Conservation (phyloP, 2,888 invertebrate species). For the Agrochola lota region DNA sequence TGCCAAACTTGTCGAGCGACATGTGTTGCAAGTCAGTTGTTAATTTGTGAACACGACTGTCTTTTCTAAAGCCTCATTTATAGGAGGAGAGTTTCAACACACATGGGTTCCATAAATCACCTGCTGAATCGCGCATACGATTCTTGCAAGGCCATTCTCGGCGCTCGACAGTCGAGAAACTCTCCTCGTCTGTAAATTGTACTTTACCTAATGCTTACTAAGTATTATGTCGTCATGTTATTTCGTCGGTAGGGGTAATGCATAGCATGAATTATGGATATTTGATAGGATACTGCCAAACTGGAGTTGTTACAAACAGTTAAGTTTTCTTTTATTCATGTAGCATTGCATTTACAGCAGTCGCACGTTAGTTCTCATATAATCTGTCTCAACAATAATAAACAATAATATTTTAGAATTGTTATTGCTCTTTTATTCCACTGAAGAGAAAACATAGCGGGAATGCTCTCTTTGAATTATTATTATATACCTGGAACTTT, state of each 20-base stretch:
- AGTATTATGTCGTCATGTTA: neutral
- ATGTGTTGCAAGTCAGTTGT: slow-evolving; percentile 8
- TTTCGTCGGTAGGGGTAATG: neutral
- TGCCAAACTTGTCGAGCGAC: slow-evolving; percentile 12
- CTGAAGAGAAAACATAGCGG: slow-evolving; percentile 28
- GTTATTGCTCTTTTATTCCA: slow-evolving; percentile 23
- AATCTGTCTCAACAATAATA: slow-evolving; percentile 15
- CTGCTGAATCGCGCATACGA: neutral
- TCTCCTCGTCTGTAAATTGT: neutral
- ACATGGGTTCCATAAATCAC: neutral
- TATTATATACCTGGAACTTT: slow-evolving; percentile 38
- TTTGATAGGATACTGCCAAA: neutral
- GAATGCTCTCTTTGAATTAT: slow-evolving; percentile 34
- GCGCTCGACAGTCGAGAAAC: neutral
- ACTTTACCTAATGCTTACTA: neutral
- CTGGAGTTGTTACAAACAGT: neutral
- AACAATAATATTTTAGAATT: slow-evolving; percentile 6
- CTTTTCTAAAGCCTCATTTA: neutral
- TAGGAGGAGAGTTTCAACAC: too few relatives aligned
- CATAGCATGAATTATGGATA: slow-evolving; percentile 9
- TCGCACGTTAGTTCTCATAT: neutral
- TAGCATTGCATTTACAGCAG: slow-evolving; percentile 1
- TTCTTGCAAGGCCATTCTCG: neutral
- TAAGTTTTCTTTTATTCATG: slow-evolving; percentile 21
- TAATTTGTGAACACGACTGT: neutral